Base-by-base conservation (phyloP, 1,140 invertebrate species). In the Euwallacea similis region DNA sequence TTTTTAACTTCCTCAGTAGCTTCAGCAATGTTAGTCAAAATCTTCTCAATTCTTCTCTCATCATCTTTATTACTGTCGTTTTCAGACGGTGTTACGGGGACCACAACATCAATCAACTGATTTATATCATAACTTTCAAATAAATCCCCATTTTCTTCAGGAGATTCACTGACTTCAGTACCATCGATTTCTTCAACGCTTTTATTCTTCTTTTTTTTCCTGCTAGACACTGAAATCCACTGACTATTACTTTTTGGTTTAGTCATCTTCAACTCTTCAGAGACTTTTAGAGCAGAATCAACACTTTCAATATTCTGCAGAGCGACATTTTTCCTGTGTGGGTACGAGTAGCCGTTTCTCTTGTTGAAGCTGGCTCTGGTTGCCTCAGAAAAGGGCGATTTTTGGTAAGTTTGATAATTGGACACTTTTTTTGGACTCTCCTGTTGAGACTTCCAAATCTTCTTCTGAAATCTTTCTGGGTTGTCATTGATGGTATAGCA, bases 161-260 rank as follows among this genome's bases (percentile, higher is more conserved):
- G 13, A 11, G 33, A 15, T 60, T 75, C 73, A 16, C 69, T 15
- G 9, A 63, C 54, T 10, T 65, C 47, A 56, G 70, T 71, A 7
- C 66, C 33, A 16, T 66, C 46, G 6, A 54, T 46, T 42, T 41
- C 70, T 11, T 73, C 66, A 7, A 73, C n/a, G 16, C 67, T 76
- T 21, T 79, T 79, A 55, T 76, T 78, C 66, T 80, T 80, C 33
- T 79, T 74, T 53, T 82, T 82, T 59, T 82, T 82, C 11, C 76
- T 62, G 58, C 69, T 81, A 6, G 77, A 79, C 2, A 82, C 81
- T 2, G 80, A 75, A 43, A 82, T 82, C 81, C 81, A 82, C 70
- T 81, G 78, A 68, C 43, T 66, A 21, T 75, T 78, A 21, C 74
- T 47, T 54, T 75, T 73, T 7, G 42, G 58, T 63, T 69, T 69